Evolutionary conservation across 1,140 invertebrate species (phyloP).

Genomic region (Saxidomus purpurata): DNA sequence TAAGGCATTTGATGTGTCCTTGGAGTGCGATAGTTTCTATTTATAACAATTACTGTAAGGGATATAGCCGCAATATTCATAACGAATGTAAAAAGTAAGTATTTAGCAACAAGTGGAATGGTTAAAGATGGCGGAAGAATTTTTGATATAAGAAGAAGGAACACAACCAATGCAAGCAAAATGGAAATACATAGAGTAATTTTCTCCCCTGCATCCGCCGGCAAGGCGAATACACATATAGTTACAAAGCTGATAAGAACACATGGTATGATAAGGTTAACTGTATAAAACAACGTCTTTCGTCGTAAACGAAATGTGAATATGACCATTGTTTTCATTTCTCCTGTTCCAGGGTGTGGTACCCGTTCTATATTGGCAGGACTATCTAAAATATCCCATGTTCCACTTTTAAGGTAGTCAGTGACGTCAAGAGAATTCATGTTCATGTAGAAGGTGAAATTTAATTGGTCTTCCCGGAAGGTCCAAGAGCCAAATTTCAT

Average conservation of each 20-base stretch:
- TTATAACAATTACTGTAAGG: constrained; percentile 99
- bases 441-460: constrained; percentile 96
- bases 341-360: constrained; percentile 75
- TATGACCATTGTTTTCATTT: constrained; percentile 76
- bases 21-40: constrained; percentile 99
- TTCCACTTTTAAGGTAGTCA: constrained; percentile 99
- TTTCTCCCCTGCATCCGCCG: constrained; percentile 90
- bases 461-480: constrained; percentile 99
- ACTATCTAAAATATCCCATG: constrained; percentile 99
- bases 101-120: constrained; percentile 95
- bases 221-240: constrained; percentile 99
- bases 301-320: constrained; percentile 95
- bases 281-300: constrained; percentile 99
- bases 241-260: constrained; percentile 99
- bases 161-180: constrained; percentile 99
- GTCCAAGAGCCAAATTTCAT: constrained; percentile 99
- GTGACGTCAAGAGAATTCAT: constrained; percentile 98
- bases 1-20: constrained; percentile 89
- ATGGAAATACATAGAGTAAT: constrained; percentile 99
- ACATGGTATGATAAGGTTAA: constrained; percentile 98
- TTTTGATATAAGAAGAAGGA: constrained; percentile 98
- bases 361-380: constrained; percentile 88
- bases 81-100: constrained; percentile 99
- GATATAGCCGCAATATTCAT: constrained; percentile 99
- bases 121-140: constrained; percentile 95